Evolutionary conservation across 1,140 invertebrate genomes (phyloP), one percentile per base, ranked within the genome.

Genomic region (Liolophura sinensis): DNA sequence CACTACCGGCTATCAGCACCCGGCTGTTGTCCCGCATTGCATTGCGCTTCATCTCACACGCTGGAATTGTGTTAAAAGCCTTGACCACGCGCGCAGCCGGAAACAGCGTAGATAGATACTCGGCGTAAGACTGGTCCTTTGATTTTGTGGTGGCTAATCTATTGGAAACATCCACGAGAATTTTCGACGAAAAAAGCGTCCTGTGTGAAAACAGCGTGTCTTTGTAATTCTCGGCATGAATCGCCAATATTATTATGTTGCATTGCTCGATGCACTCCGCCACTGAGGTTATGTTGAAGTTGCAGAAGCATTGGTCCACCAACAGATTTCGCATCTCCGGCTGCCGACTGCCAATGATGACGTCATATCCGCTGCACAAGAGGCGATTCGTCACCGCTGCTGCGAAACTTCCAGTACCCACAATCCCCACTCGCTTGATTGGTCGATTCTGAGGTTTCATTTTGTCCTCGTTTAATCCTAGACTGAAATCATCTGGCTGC

Each of bases 351-450:
- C 82, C 82, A 46, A 81, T 67, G 24, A 74, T 70, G 24, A 81
- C 78, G 51, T 78, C 69, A 74, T 78, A 81, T 52, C 82, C 82
- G 22, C 74, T 71, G 24, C 73, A 69, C n/a, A 72, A 60, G 14
- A 82, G 71, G 14, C 78, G 57, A 63, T 74, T 78, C 25, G 79
- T 72, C 20, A 83, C 68, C 12, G 80, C 80, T 12, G 74, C 65
- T 27, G 76, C 79, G 64, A 74, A 82, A 60, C 81, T 76, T 11
- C 82, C 82, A 4, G 80, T 81, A 1, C 82, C 82, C n/a, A 83
- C 72, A 31, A 83, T 77, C 1, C 78, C 77, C 20, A 83, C 31
- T 9, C 31, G 31, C 3, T 40, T 40, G 31, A 40, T 3, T 5
- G 31, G 31, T 40, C 31, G 31, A 40, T 40, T 40, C 31, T 40